Percentiles rank a stretch among this genome's conserved stretches.
These are phyloP conservation scores for Platysternon megacephalum DNA, from an alignment of 2,113 vertebrate genomes.

Conservation along the genomic window DNA sequence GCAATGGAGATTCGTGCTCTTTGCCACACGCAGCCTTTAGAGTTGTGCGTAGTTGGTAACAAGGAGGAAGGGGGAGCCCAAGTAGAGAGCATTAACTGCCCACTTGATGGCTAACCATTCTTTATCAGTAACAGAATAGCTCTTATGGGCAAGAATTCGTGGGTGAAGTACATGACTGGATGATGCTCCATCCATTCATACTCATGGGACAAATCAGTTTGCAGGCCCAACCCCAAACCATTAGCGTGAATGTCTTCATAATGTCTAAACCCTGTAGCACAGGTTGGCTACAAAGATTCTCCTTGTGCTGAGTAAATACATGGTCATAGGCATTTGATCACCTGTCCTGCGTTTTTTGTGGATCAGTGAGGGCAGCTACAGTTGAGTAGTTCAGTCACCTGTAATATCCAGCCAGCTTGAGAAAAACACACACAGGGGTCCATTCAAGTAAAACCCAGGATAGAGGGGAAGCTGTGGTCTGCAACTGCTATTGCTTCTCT, in stretches of 20 bases:
- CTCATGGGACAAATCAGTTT: not conserved
- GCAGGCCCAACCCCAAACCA: not conserved
- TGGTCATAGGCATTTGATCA: not conserved
- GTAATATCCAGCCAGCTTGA: not conserved
- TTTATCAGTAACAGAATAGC: not conserved
- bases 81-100: accelerated
- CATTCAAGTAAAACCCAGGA: not conserved
- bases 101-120: not conserved
- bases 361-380: constrained; percentile 10
- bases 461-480: not conserved
- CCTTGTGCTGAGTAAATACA: not conserved
- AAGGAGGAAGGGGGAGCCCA: not conserved
- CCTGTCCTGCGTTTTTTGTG: constrained; percentile 10
- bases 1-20: not conserved
- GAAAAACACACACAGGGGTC: not conserved
- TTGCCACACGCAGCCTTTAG: not conserved
- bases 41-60: not conserved
- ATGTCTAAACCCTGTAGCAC: not conserved
- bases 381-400: not conserved
- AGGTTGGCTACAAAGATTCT: not conserved
- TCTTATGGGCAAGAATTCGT: not conserved
- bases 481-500: not conserved
- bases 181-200: not conserved
- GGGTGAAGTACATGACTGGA: not conserved
- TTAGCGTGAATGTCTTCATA: not conserved